Evolutionary conservation across 2,797 vertebrate species (phyloP), one percentile per base, ranked within the genome.

Genomic region (Argya squamiceps): DNA sequence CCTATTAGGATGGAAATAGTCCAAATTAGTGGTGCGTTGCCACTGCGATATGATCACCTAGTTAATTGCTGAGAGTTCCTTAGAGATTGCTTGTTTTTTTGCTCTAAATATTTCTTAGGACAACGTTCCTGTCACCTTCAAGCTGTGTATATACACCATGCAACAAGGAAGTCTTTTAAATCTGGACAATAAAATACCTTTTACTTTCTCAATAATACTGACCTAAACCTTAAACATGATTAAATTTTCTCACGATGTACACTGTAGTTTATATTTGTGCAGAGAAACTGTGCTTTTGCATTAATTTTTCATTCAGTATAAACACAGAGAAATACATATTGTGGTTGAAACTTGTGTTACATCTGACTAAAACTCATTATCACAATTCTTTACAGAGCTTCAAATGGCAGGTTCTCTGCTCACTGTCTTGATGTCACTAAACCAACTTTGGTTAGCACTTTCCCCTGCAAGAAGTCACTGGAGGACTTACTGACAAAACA

Each of bases 91-190:
- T 88, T 87, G 30, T 1, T 63, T 69, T 87, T 74, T 53, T 80
- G 32, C 9, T 95, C 71, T 94, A 95, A 95, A 96, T 88, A 91
- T 85, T 96, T 93, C 80, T 92, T 62, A 95, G 84, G 58, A 71
- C 17, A 90, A 14, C 37, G 43, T 68, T 46, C 26, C 46, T 76
- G 76, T 70, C 50, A 27, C 86, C 32, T 94, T 75, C 32, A 68
- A 63, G 71, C 9, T 65, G 36, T 78, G 43, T 29, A 34, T 64
- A 49, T 39, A 11, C 5, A 88, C 23, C 4, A 16, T 36, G 58
- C 29, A 95, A 76, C 23, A 52, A 64, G 62, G 24, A 30, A 76
- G 13, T 75, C 22, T 82, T 59, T 88, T 69, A 77, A 94, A 52
- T 32, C 18, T 43, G 39, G 20, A 23, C 56, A 74, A 30, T 37